Conservation (phyloP, 2,113 vertebrate genomes). For the Indicator maculatus region DNA sequence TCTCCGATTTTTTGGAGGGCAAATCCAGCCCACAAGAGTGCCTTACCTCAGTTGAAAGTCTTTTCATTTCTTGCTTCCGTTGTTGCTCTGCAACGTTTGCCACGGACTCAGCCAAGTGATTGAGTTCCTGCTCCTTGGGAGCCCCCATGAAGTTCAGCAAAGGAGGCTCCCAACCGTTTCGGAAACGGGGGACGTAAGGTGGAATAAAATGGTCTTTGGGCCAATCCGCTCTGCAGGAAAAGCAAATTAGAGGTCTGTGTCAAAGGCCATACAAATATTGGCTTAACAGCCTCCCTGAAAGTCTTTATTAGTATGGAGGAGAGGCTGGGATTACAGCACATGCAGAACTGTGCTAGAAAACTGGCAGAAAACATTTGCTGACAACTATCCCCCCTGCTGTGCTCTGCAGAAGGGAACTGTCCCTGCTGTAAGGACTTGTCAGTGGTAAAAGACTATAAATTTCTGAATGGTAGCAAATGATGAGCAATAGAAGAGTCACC, state of each 20-base stretch:
- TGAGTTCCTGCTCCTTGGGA: conserved; percentile 82
- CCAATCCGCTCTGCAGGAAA: conserved; percentile 86
- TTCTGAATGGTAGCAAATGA: background rate
- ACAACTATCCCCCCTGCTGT: background rate
- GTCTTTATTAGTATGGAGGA: background rate
- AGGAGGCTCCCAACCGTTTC: conserved; percentile 93
- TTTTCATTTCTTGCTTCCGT: conserved; percentile 77
- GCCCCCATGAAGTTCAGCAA: conserved; percentile 68
- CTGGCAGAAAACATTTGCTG: background rate
- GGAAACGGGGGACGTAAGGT: conserved; percentile 84
- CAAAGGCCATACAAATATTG: background rate
- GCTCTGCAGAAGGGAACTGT: background rate
- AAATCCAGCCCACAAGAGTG: no score
- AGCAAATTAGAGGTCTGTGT: background rate
- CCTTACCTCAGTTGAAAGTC: conserved; percentile 77
- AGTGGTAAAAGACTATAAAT: background rate
- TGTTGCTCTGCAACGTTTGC: conserved; percentile 78
- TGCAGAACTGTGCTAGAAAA: background rate
- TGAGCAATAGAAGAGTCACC: background rate
- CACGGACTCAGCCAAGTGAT: conserved; percentile 79
- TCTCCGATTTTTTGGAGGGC: no score
- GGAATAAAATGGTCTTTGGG: conserved; percentile 92
- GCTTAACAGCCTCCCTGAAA: background rate
- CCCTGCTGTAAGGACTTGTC: background rate
- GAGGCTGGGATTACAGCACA: background rate